phyloP scores from a whole-genome alignment of 2,797 vertebrate species.

The Perdix hodgsoniae region DNA sequence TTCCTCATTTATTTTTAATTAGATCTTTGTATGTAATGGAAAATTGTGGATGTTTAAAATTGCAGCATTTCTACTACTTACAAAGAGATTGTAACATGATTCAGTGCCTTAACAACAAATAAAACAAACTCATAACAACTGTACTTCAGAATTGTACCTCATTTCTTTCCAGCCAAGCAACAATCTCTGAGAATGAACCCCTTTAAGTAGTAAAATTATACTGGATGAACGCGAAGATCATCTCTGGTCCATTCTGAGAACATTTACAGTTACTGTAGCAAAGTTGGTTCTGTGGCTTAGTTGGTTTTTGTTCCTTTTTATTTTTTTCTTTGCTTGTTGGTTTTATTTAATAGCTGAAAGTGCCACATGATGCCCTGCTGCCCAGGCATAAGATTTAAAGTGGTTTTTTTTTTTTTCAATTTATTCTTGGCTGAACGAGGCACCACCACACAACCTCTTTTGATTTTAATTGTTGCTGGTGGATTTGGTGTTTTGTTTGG shows the following conservation, averaged over 20 bases:
- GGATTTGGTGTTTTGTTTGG: neutral
- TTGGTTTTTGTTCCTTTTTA: neutral
- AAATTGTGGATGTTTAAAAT: constrained; percentile 2
- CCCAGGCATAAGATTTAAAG: neutral
- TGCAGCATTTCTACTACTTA: neutral
- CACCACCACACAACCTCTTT: neutral
- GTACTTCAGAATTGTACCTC: neutral
- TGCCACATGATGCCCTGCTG: constrained; percentile 30
- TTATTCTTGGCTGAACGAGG: neutral
- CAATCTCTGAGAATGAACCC: neutral
- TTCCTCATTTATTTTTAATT: constrained; percentile 49
- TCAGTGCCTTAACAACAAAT: neutral
- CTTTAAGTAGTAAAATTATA: neutral
- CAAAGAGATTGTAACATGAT: neutral
- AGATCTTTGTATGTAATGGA: neutral
- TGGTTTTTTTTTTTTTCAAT: neutral
- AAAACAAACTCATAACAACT: neutral
- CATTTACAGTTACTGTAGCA: neutral
- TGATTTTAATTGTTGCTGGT: neutral
- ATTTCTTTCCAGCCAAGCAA: neutral
- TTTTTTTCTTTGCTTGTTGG: neutral
- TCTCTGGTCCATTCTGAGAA: neutral
- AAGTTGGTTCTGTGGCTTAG: neutral
- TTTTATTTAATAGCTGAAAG: neutral
- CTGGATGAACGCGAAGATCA: neutral